phyloP scores from a whole-genome alignment of 2,797 vertebrate species.

The Decapterus maruadsi region DNA sequence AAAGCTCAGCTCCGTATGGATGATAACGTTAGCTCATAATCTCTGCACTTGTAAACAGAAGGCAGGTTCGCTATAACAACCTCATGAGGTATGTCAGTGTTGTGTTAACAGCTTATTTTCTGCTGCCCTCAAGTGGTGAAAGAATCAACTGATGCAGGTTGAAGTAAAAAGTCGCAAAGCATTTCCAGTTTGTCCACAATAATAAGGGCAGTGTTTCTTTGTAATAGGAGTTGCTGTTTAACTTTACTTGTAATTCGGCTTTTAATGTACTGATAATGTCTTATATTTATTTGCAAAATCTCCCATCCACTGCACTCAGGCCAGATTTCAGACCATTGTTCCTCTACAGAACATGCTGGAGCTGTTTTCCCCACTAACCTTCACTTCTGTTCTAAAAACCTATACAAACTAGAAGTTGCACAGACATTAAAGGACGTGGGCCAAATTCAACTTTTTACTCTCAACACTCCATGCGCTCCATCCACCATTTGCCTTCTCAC shows the following conservation, averaged over 20 bases:
- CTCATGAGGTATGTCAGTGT: background rate
- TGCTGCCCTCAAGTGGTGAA: background rate
- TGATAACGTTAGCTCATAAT: background rate
- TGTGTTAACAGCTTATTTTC: background rate
- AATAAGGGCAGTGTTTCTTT: conserved; percentile 1
- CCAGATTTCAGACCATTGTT: conserved; percentile 6
- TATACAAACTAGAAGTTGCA: conserved; percentile 41
- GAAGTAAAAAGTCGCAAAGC: background rate
- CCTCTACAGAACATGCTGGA: conserved; percentile 8
- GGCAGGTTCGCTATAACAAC: background rate
- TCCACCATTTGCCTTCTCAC: conserved; percentile 79
- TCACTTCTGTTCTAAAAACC: conserved; percentile 42
- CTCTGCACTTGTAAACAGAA: background rate
- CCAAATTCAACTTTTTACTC: conserved; percentile 58
- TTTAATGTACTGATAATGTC: conserved; percentile 13
- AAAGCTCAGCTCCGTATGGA: background rate
- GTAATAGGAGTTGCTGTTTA: conserved; percentile 1
- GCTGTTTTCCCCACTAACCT: conserved; percentile 38
- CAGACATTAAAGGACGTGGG: conserved; percentile 55
- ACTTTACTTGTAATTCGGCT: conserved; percentile 29
- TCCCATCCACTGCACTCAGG: conserved; percentile 15
- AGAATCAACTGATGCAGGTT: background rate
- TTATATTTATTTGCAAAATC: background rate
- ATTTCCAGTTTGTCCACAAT: background rate
- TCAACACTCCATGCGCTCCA: conserved; percentile 71